These are phyloP conservation scores for Myrmophylax atrothorax DNA, from an alignment of 2,113 vertebrate species.

Conservation along the genomic window DNA sequence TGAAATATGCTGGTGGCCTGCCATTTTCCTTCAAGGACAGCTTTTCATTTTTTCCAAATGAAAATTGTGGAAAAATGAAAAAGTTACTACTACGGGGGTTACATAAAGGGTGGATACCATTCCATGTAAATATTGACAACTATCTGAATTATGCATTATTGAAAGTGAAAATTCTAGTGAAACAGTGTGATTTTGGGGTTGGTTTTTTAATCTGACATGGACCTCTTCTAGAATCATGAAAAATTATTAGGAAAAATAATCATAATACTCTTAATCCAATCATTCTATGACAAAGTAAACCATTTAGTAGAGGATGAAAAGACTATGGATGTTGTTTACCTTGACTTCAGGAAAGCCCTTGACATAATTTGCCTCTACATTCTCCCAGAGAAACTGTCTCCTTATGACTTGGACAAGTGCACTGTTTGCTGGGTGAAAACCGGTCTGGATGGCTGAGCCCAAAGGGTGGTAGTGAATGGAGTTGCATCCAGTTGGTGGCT, in stretches of 20 bases:
- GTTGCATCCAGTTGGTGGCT: not conserved
- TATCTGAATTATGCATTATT: not conserved
- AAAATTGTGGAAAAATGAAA: not conserved
- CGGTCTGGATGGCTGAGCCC: not conserved
- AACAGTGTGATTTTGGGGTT: not conserved
- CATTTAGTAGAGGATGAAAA: not conserved
- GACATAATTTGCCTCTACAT: not conserved
- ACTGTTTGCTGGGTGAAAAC: not conserved
- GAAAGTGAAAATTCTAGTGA: not conserved
- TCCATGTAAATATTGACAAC: not conserved
- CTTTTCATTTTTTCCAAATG: not conserved
- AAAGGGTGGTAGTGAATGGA: not conserved
- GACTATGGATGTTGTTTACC: not conserved
- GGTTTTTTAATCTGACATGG: not conserved
- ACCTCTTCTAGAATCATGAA: not conserved
- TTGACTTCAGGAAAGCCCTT: not conserved
- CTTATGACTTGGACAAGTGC: fast-evolving
- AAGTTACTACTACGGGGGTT: not conserved
- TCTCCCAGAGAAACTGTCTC: not conserved
- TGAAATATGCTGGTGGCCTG: not conserved
- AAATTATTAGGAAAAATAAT: not conserved
- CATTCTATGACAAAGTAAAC: not conserved
- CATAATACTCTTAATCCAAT: not conserved
- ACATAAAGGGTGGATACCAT: not conserved
- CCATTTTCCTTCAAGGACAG: not conserved